A percentile compares a stretch with the other conserved stretches of the same genome.
phyloP scores from a whole-genome alignment of 2,888 invertebrate species.

The Pachycephus smyrnensis region DNA sequence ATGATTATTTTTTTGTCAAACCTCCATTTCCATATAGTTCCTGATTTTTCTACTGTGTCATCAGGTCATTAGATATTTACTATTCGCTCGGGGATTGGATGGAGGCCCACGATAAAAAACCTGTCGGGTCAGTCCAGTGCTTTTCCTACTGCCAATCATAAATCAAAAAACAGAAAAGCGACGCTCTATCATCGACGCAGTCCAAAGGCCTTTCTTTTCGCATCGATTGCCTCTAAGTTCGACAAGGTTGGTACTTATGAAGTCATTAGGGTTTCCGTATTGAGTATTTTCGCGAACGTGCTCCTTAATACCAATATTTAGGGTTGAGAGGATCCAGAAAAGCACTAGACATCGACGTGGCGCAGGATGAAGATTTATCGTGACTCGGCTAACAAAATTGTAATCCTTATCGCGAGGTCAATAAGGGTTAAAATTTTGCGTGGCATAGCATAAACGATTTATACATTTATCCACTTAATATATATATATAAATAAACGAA shows the following conservation, averaged over 20 bases:
- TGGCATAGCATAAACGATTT: not conserved
- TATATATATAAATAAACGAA: not conserved
- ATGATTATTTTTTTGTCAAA: not conserved
- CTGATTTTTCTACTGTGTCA: not conserved
- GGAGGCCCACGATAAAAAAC: too few relatives aligned
- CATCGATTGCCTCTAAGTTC: not conserved
- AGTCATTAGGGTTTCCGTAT: not conserved
- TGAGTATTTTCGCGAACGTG: not conserved
- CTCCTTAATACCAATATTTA: not conserved
- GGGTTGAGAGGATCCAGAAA: not conserved
- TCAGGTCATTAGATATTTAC: not conserved
- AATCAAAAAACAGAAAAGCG: not conserved
- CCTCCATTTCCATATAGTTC: not conserved
- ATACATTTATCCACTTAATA: not conserved
- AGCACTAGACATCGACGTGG: not conserved
- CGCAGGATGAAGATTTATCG: not conserved
- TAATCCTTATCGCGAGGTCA: not conserved
- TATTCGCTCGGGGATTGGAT: not conserved
- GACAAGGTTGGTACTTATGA: not conserved
- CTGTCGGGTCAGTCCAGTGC: not conserved
- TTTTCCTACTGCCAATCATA: not conserved
- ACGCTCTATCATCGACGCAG: not conserved
- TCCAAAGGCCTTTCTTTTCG: not conserved
- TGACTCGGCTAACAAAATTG: not conserved
- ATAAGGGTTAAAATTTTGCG: not conserved